Base-by-base conservation (phyloP, 2,888 invertebrate genomes). In the Sphaeridia pumilis region DNA sequence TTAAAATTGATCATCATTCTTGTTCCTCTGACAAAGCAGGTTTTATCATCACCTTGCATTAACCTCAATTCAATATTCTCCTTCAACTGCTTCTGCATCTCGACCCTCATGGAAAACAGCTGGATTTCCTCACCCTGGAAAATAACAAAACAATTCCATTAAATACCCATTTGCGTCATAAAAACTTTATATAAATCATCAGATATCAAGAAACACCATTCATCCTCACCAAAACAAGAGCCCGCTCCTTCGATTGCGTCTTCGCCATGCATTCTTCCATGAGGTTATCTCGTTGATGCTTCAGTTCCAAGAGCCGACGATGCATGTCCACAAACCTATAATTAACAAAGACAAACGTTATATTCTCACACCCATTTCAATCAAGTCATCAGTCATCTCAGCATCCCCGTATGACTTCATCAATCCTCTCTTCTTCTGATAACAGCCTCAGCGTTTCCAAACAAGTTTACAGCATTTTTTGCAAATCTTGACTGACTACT, bases 121-220 rank as follows among this genome's bases (percentile, higher is more conserved):
- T 61, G 57, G 26, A 63, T 63, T 47, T 63, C 56, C 44, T 63
- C 57, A 7, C 52, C 53, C 63, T 63, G 34, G 20, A 49, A 46
- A 28, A 44, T 20, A 24, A 35, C 2, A 17, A 38, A 4, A 17
- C 17, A 28, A 28, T 20, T 20, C 5, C n/a, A n/a, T 25, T 27
- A 44, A 17, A 17, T 28, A 5, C 17, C 17, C 21, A 42, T 10
- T 10, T 12, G 24, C 24, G 14, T 14, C 21, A 3, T 25, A 7
- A 22, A 2, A 21, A 14, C 25, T 42, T 14, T 25, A 42, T 17
- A 7, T n/a, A n/a, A n/a, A n/a, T n/a, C n/a, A n/a, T 28, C 3
- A 45, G 25, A 28, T 10, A 12, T 27, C 7, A 21, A 27, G 2
- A 4, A 20, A 44, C 24, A 10, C 35, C 25, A 7, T 17, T 4